A percentile compares a stretch with the other conserved stretches of the same genome.
Evolutionary conservation across 2,797 vertebrate genomes (phyloP).

Genomic region (Amphiprion clarkii): DNA sequence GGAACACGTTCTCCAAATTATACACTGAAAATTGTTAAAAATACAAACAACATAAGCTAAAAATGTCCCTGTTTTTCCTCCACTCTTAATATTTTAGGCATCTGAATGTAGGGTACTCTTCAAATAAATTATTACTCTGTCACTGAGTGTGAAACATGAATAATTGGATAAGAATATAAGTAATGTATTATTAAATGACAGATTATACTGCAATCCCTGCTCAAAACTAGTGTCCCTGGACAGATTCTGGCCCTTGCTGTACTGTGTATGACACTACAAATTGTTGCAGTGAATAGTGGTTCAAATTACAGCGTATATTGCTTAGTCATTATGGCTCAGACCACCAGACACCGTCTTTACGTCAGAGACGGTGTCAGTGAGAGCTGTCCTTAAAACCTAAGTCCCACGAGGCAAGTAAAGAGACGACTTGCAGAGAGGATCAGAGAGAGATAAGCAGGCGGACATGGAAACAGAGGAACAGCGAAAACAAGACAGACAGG

Average conservation of each 20-base stretch:
- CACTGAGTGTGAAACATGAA: neutral
- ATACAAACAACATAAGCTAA: neutral
- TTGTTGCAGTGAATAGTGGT: neutral
- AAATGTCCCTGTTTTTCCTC: neutral
- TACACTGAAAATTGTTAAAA: neutral
- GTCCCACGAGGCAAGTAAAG: conserved; percentile 15
- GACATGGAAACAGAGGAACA: conserved; percentile 14
- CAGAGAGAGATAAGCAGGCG: conserved; percentile 41
- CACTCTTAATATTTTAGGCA: conserved; percentile 1
- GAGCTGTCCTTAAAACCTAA: conserved; percentile 30
- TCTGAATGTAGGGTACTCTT: neutral
- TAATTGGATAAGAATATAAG: neutral
- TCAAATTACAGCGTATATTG: conserved; percentile 35
- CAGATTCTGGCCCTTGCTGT: neutral
- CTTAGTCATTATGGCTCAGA: conserved; percentile 33
- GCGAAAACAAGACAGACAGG: conserved; percentile 43
- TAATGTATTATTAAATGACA: neutral
- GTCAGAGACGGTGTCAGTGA: conserved; percentile 2
- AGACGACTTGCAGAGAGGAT: conserved; percentile 18
- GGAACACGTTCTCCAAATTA: neutral
- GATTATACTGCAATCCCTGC: neutral
- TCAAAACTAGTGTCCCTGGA: neutral
- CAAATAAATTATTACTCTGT: conserved; percentile 11
- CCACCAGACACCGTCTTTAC: conserved; percentile 7
- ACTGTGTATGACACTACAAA: neutral